Evolutionary conservation across 2,888 invertebrate genomes (phyloP).

Genomic region (Electrophaes corylata): DNA sequence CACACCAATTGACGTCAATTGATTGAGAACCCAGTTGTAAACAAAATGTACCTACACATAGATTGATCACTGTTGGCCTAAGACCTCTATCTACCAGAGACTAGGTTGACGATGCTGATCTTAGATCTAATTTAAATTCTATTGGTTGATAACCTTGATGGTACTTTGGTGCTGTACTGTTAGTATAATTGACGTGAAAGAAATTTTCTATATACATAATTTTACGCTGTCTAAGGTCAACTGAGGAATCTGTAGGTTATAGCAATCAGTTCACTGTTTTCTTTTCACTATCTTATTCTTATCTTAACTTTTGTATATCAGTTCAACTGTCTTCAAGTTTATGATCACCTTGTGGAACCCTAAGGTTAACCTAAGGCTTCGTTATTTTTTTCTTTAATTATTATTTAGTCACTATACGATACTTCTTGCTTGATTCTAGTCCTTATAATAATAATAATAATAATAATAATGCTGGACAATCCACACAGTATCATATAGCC

Average conservation of each 20-base stretch:
- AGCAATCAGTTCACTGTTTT: neutral
- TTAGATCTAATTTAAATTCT: constrained; percentile 30
- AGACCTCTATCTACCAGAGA: constrained; percentile 34
- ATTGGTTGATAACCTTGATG: constrained; percentile 17
- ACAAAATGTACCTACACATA: constrained; percentile 59
- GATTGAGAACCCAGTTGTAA: constrained; percentile 70
- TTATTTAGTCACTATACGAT: neutral
- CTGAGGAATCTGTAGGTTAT: constrained; percentile 20
- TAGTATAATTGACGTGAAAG: constrained; percentile 25
- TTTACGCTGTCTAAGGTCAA: constrained; percentile 15
- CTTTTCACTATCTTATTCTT: constrained; percentile 13
- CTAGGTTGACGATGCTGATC: constrained; percentile 19
- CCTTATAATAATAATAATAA: too few relatives aligned
- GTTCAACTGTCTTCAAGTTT: neutral
- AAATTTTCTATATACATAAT: constrained; percentile 23
- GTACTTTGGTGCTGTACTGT: neutral
- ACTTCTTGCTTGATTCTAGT: neutral
- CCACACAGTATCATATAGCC: too few relatives aligned
- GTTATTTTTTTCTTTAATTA: too few relatives aligned
- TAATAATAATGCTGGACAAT: too few relatives aligned
- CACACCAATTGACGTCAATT: constrained; percentile 74
- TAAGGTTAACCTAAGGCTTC: too few relatives aligned
- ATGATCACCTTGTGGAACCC: neutral
- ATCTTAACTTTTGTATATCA: neutral
- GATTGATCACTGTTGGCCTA: constrained; percentile 57